Percentiles rank a stretch among this genome's conserved stretches.
Evolutionary conservation across 2,797 vertebrate genomes (phyloP).

Genomic region (Cetoscarus ocellatus): DNA sequence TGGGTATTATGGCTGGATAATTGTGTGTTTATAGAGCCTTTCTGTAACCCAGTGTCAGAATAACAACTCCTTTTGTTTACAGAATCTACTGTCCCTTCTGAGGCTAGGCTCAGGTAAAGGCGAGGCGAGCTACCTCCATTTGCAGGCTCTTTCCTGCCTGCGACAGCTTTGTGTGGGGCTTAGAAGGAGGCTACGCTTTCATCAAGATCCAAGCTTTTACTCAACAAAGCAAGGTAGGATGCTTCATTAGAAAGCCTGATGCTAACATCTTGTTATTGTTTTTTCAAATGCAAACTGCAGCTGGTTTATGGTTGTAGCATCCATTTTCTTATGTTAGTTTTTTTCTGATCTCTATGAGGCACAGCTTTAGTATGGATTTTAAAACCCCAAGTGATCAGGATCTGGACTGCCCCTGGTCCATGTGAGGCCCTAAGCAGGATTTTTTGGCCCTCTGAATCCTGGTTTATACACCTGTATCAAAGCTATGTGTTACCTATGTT

Average conservation of each 20-base stretch:
- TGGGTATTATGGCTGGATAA: constrained; percentile 28
- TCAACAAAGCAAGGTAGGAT: constrained; percentile 89
- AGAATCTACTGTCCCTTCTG: constrained; percentile 92
- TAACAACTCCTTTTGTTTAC: constrained; percentile 46
- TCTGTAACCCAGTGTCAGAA: constrained; percentile 1
- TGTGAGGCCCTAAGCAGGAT: too few species aligned
- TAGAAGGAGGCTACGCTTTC: constrained; percentile 91
- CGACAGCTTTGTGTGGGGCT: constrained; percentile 90
- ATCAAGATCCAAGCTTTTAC: constrained; percentile 93
- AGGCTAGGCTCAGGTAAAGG: constrained; percentile 85
- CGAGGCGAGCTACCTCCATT: constrained; percentile 85
- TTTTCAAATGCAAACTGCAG: constrained; percentile 15
- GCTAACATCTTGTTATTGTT: neutral
- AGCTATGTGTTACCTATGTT: too few species aligned
- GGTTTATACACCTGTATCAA: too few species aligned
- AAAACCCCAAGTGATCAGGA: too few species aligned
- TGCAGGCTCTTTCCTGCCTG: constrained; percentile 90
- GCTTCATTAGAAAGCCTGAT: constrained; percentile 12
- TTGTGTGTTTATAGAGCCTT: constrained; percentile 1
- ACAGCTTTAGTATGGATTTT: neutral
- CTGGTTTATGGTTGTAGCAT: neutral
- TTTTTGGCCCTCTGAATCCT: too few species aligned
- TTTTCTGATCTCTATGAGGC: neutral
- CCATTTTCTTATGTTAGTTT: neutral
- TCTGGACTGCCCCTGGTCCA: too few species aligned